Base-by-base conservation (phyloP, 2,113 vertebrate genomes). In the Vidua macroura region DNA sequence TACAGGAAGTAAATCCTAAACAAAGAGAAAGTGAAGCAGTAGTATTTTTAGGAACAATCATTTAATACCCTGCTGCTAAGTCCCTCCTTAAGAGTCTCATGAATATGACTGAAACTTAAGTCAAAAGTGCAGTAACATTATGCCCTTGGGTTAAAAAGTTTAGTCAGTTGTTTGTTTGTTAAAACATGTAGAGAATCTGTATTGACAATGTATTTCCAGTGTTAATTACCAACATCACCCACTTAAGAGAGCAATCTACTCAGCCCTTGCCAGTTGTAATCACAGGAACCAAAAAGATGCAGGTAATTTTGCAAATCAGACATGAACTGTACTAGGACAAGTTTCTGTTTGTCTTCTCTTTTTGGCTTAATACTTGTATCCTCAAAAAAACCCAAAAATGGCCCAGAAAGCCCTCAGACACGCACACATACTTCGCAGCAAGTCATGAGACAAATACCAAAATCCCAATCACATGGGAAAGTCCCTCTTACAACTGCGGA, bases 221-320 rank as follows among this genome's bases (percentile, higher is more conserved):
- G 70, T 76, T 95, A 93, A 95, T 93, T 93, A 94, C 52, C 66
- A 88, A 66, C 76, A 93, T 56, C 33, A 74, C 33, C 63, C 52
- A 83, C 82, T 86, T 41, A 81, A 56, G 48, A 86, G 43, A 81
- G 30, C 25, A 81, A 86, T 48, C 62, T 39, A 62, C 66, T 53
- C 78, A 81, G 39, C 11, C 17, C 21, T 41, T 52, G 35, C 82
- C 78, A 89, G 53, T 1, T 60, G 43, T 73, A 78, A 83, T 91
- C 68, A 53, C 30, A 79, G 72, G 79, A 88, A 85, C 49, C 55
- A 85, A 52, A 88, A 59, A 90, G 85, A 58, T 63, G 22, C 27
- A 67, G 66, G 72, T 56, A 72, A 72, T 86, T 92, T 84, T 92
- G 79, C 58, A 83, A 55, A 72, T 69, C 37, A 74, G 35, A 77